Base-by-base conservation (phyloP, 1,140 invertebrate species). In the Odontomachus brunneus region DNA sequence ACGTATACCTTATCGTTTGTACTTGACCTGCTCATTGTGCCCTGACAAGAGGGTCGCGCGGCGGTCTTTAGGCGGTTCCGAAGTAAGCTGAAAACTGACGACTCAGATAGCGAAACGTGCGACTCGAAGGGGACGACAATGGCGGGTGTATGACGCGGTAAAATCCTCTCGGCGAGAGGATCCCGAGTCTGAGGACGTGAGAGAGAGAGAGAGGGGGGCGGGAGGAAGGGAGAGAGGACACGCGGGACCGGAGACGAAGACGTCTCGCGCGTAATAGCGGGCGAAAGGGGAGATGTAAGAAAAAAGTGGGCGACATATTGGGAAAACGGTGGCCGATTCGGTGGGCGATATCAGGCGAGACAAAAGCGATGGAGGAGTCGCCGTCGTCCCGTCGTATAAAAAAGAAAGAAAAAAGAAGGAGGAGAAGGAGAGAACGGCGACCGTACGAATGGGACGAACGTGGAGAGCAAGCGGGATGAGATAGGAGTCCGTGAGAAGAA, bases 251-350 rank as follows among this genome's bases (percentile, higher is more conserved):
- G 15, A n/a, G 71, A 14, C 71, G 33, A 57, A 15, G 67, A 82
- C 57, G 57, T 74, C 48, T 51, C 48, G 24, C 4, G 22, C 26
- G 17, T 33, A 22, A 53, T n/a, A 19, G 57, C 15, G 48, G 4
- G 73, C 24, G 38, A 63, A 75, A 22, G 29, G 57, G 22, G 9
- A 75, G 44, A 51, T 74, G 24, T 15, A 59, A 44, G 29, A 17
- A 29, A n/a, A 44, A 12, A 17, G 9, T 22, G 26, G 29, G 17
- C 33, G 48, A 59, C 24, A 55, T 65, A 72, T 74, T 67, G 80
- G 62, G 51, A 76, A 44, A 86, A 78, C 71, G 57, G 14, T 55
- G 67, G 49, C 74, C 72, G 69, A 82, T 88, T 78, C 73, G 67
- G 38, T 44, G 38, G 55, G 22, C 78, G 48, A 75, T 82, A 84